Evolutionary conservation across 2,888 invertebrate genomes (phyloP).

Genomic region (Thereva nobilitata): DNA sequence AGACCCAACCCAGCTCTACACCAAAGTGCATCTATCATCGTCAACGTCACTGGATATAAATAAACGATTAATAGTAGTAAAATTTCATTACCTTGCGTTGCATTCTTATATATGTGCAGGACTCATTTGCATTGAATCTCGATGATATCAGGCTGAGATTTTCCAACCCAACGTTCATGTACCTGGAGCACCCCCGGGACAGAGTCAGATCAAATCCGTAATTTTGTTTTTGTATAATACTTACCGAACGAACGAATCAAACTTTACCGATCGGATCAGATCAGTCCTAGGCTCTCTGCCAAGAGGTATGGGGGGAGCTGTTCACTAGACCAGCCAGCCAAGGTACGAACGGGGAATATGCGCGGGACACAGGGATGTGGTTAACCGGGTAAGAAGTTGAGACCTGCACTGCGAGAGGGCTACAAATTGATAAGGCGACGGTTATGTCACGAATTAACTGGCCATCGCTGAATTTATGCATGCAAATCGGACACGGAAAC

Average conservation of each 20-base stretch:
- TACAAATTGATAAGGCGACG: constrained; percentile 41
- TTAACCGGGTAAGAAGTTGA: constrained; percentile 1
- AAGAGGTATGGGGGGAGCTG: neutral
- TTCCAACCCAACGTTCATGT: neutral
- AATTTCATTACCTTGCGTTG: neutral
- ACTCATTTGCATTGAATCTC: constrained; percentile 25
- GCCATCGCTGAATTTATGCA: constrained; percentile 41
- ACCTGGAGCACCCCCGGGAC: constrained; percentile 1
- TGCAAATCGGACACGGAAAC: constrained; percentile 41
- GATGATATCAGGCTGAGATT: neutral
- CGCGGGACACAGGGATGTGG: neutral
- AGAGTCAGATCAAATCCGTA: constrained; percentile 15
- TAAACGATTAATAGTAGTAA: constrained; percentile 3
- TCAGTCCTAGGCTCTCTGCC: constrained; percentile 6
- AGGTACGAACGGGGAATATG: neutral
- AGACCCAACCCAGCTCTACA: neutral
- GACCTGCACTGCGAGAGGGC: constrained; percentile 18
- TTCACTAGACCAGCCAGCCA: too few relatives aligned
- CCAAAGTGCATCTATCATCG: constrained; percentile 8
- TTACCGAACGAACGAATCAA: constrained; percentile 19
- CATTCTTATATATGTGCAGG: constrained; percentile 1
- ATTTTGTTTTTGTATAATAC: neutral
- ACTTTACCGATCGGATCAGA: constrained; percentile 14
- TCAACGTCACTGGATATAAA: constrained; percentile 15
- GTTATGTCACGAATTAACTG: constrained; percentile 42